These are phyloP conservation scores for Norana najaformis DNA, from an alignment of 2,888 invertebrate genomes.

Conservation along the genomic window DNA sequence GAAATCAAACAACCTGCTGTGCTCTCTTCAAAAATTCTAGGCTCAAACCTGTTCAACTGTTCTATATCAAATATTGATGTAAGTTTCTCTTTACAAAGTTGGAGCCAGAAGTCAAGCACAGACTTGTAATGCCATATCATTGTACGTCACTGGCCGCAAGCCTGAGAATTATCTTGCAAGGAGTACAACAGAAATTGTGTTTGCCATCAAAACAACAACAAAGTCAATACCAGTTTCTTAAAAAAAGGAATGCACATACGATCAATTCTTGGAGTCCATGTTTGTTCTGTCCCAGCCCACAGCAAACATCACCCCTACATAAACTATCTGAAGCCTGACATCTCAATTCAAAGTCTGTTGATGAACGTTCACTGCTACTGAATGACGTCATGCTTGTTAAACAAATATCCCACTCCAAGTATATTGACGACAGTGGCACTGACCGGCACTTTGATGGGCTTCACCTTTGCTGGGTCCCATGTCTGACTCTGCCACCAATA, in stretches of 20 bases:
- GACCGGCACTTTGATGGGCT: neutral
- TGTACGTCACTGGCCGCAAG: neutral
- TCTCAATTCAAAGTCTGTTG: neutral
- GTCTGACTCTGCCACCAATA: neutral
- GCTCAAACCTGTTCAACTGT: neutral
- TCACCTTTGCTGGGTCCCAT: neutral
- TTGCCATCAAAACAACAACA: neutral
- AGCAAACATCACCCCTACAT: neutral
- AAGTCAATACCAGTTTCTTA: neutral
- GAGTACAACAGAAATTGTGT: neutral
- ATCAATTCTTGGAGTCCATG: neutral
- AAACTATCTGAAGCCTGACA: too few relatives aligned
- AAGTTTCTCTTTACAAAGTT: neutral
- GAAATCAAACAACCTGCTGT: neutral
- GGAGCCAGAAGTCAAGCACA: neutral
- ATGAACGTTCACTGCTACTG: neutral
- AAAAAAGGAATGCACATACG: neutral
- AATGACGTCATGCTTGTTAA: neutral
- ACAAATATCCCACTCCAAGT: neutral
- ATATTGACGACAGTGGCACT: neutral
- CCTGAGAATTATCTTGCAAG: neutral
- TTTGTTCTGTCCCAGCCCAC: neutral
- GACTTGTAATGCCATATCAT: neutral
- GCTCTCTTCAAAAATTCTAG: slow-evolving; percentile 13
- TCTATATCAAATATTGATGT: neutral